Evolutionary conservation across 2,888 invertebrate species (phyloP).

Genomic region (Clepsis dumicolana): DNA sequence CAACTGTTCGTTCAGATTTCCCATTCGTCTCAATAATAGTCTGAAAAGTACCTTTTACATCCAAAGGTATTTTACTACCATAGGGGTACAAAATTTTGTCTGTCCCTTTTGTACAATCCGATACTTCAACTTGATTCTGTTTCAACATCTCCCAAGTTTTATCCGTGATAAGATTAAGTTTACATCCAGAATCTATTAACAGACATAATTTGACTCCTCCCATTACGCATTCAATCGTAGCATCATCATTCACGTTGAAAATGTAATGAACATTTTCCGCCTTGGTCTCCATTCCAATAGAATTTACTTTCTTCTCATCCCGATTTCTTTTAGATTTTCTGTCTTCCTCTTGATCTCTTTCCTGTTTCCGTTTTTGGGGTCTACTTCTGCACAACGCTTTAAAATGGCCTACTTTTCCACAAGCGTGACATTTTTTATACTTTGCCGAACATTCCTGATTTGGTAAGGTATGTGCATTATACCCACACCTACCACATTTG

Average conservation of each 20-base stretch:
- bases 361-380: slow-evolving; percentile 16
- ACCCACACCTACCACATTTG: slow-evolving; percentile 41
- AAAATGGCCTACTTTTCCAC: slow-evolving; percentile 44
- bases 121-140: slow-evolving; percentile 23
- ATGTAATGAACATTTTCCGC: slow-evolving; percentile 41
- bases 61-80: slow-evolving; percentile 45
- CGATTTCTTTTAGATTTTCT: slow-evolving; percentile 17
- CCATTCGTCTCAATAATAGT: slow-evolving; percentile 29
- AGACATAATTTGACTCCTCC: slow-evolving; percentile 46
- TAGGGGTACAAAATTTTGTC: slow-evolving; percentile 45
- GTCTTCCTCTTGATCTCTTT: background rate
- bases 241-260: slow-evolving; percentile 45
- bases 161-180: slow-evolving; percentile 47
- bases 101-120: slow-evolving; percentile 36
- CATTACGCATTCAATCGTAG: slow-evolving; percentile 34
- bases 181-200: slow-evolving; percentile 49
- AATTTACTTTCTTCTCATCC: slow-evolving; percentile 14
- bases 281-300: background rate
- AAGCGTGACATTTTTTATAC: slow-evolving; percentile 42
- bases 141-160: slow-evolving; percentile 47
- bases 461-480: slow-evolving; percentile 15
- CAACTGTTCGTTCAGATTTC: slow-evolving; percentile 16
- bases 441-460: slow-evolving; percentile 44
- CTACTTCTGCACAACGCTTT: slow-evolving; percentile 21
- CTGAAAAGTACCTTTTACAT: slow-evolving; percentile 46